A percentile compares a stretch with the other conserved stretches of the same genome.
phyloP scores from a whole-genome alignment of 92 coral and sea anemone genomes.

The Bergia sp. region DNA sequence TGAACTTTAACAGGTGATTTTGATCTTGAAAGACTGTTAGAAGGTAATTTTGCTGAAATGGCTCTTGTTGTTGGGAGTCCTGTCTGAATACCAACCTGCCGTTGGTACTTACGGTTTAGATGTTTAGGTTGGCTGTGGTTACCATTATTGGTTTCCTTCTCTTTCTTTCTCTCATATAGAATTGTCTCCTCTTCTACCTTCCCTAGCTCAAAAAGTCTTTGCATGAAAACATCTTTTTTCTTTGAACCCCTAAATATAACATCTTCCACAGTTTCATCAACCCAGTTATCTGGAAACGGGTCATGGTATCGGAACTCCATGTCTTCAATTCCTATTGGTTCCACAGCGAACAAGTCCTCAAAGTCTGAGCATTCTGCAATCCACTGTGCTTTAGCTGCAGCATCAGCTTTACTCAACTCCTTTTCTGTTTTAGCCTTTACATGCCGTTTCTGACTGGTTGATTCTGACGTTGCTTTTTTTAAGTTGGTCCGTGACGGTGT shows the following conservation, averaged over 20 bases:
- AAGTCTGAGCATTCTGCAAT: slow-evolving; percentile 64
- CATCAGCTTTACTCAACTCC: slow-evolving; percentile 63
- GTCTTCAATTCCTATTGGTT: slow-evolving; percentile 52
- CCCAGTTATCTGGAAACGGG: slow-evolving; percentile 90
- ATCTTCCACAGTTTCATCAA: slow-evolving; percentile 77
- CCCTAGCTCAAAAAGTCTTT: slow-evolving; percentile 76
- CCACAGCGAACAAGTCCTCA: slow-evolving; percentile 73
- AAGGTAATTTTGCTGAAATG: slow-evolving; percentile 22
- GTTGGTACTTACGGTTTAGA: slow-evolving; percentile 11
- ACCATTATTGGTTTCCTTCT: slow-evolving; percentile 55
- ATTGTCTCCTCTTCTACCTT: slow-evolving; percentile 77
- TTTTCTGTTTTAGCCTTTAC: slow-evolving; percentile 57
- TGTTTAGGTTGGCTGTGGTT: slow-evolving; percentile 15
- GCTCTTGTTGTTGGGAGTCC: slow-evolving; percentile 36
- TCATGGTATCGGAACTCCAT: slow-evolving; percentile 69
- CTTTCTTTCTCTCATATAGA: slow-evolving; percentile 73
- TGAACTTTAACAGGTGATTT: slow-evolving; percentile 52
- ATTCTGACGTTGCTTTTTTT: slow-evolving; percentile 50
- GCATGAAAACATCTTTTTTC: slow-evolving; percentile 84
- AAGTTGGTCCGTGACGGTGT: slow-evolving; percentile 50
- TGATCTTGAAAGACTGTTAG: not conserved
- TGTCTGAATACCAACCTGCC: slow-evolving; percentile 42
- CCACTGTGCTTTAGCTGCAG: slow-evolving; percentile 70
- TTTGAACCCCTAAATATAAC: slow-evolving; percentile 76
- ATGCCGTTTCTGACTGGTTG: slow-evolving; percentile 33